Base-by-base conservation (phyloP, 2,113 vertebrate genomes). In the Numida meleagris region DNA sequence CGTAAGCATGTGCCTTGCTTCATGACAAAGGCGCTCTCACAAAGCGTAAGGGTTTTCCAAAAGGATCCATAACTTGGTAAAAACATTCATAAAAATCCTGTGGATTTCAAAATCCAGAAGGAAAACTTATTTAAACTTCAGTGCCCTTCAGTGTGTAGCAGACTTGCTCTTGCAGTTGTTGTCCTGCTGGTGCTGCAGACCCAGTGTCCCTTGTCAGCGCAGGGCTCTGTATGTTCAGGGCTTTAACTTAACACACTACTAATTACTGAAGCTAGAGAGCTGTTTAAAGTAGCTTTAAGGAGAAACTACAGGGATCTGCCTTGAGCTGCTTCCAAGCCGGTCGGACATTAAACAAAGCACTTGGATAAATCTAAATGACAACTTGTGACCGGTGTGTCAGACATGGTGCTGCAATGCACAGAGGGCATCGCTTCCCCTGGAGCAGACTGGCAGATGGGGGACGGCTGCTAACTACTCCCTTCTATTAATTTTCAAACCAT, bases 361-460 rank as follows among this genome's bases (percentile, higher is more conserved):
- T 48, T 45, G 24, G 40, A 36, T 66, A 27, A 48, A 36, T 76
- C 58, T 36, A 12, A 48, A 53, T 11, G 25, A 34, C 34, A 51
- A 53, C 62, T 34, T 25, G 66, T 72, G 92, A 46, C 18, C 53
- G 36, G 48, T 45, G 55, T 76, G 66, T 45, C 88, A 82, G 42
- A 4, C 20, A 6, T 36, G 0, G 9, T 31, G 66, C 45, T 88
- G 82, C 72, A 40, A 3, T 14, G 42, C 80, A 55, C 6, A 0
- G 5, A 27, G 80, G 34, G 19, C 24, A 0, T 8, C 2, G 5
- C 45, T 78, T 55, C 50, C 78, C 34, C 66, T 81, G 84, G 70
- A 40, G 1, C 84, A 33, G 17, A 4, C 74, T 6, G 75, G 75
- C 48, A 79, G 93, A 85, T 80, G 88, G 45, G 74, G 12, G 51